Evolutionary conservation across 2,888 invertebrate genomes (phyloP).

Genomic region (Meteorus cinctellus): DNA sequence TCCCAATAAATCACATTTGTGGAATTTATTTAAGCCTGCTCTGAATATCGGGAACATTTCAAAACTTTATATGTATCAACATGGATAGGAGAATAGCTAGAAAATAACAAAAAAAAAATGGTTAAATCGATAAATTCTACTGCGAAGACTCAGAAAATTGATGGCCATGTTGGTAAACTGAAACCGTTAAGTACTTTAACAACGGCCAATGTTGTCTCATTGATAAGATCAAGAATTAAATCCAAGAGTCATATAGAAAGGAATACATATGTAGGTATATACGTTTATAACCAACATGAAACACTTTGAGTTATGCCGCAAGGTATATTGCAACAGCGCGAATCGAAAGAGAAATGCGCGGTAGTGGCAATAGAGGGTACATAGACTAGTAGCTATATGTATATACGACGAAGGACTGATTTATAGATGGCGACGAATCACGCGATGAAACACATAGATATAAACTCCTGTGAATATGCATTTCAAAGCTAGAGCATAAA

Average conservation of each 20-base stretch:
- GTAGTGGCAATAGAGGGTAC: constrained; percentile 1
- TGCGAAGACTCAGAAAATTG: constrained; percentile 34
- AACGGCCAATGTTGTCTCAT: constrained; percentile 63
- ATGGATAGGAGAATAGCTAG: neutral
- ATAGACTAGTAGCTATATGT: neutral
- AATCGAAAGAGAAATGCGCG: constrained; percentile 37
- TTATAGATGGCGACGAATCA: neutral
- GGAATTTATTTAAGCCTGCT: neutral
- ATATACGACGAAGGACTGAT: neutral
- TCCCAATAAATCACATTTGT: neutral
- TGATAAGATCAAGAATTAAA: constrained; percentile 66
- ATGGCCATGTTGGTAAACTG: constrained; percentile 39
- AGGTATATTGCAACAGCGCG: constrained; percentile 62
- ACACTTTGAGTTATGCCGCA: constrained; percentile 66
- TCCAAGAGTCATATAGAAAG: constrained; percentile 42
- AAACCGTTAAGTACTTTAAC: constrained; percentile 63
- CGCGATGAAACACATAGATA: constrained; percentile 1
- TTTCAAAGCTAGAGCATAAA: neutral
- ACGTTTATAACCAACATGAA: constrained; percentile 48
- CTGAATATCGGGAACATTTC: neutral
- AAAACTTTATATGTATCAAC: neutral
- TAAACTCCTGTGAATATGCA: neutral
- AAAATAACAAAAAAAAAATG: neutral
- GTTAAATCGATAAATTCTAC: constrained; percentile 35
- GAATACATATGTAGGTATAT: constrained; percentile 1